Base-by-base conservation (phyloP, 2,797 vertebrate genomes). In the Varecia variegata region DNA sequence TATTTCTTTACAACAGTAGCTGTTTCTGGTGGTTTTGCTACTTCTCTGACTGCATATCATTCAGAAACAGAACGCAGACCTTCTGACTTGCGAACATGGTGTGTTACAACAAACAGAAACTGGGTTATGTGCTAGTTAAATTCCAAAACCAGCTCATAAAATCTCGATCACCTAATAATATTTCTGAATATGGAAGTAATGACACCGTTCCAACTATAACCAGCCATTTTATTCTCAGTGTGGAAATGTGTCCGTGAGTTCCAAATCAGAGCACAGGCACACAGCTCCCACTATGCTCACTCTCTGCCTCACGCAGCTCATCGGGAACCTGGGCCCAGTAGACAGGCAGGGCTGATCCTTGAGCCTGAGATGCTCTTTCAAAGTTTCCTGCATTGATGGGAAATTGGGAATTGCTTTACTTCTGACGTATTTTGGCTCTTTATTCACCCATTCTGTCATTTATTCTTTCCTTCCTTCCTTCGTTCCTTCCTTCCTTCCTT, bases 21-120 rank as follows among this genome's bases (percentile, higher is more conserved):
- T 43, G 14, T 92, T 50, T 60, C 58, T 77, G 17, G n/a, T 90
- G 77, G 14, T 60, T 93, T 90, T 88, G 40, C 67, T 74, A 71
- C n/a, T 65, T 40, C 77, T 30, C 38, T 43, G 38, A 71, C 23
- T 92, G 67, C 18, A 27, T 15, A 23, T 74, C 62, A 89, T 73
- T 96, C 35, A 90, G 58, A 90, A 94, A 56, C 25, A 94, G 45
- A 86, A 93, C 56, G 23, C 12, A 87, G 35, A 17, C 27, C 77
- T 86, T 71, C 47, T 40, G 60, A 73, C 32, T 58, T 71, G n/a
- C 0, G 10, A 60, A 43, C 40, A 32, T 38, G 32, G 11, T 70
- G 25, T 65, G n/a, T 62, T 71, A 32, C 58, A 74, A 82, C 30
- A 85, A 38, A 86, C 27, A 83, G 70, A 84, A 62, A 77, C 68